Evolutionary conservation across 2,113 vertebrate species (phyloP).

Genomic region (Deroptyus accipitrinus): DNA sequence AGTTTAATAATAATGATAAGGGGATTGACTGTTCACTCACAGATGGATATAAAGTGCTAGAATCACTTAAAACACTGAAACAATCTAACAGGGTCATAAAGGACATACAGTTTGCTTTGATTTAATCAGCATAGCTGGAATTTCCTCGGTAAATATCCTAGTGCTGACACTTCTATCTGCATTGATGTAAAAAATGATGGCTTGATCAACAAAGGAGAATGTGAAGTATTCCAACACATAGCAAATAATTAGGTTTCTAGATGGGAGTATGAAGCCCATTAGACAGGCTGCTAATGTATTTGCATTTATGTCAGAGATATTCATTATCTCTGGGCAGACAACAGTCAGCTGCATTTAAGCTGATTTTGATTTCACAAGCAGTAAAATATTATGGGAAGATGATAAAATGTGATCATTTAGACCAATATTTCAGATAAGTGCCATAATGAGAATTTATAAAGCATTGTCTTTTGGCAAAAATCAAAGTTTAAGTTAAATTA

Average conservation of each 20-base stretch:
- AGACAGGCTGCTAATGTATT: slow-evolving; percentile 9
- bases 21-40: not conserved
- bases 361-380: not conserved
- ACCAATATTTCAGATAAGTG: not conserved
- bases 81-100: not conserved
- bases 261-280: not conserved
- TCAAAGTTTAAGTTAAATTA: slow-evolving; percentile 10
- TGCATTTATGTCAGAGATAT: slow-evolving; percentile 26
- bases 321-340: slow-evolving; percentile 35
- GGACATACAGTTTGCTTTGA: not conserved
- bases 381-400: slow-evolving; percentile 18
- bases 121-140: not conserved
- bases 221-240: not conserved
- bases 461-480: not conserved
- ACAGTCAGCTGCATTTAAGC: not conserved
- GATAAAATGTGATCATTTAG: not conserved
- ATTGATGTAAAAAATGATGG: not conserved
- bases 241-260: slow-evolving; percentile 38
- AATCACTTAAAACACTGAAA: not conserved
- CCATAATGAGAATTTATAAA: not conserved
- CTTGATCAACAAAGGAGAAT: not conserved
- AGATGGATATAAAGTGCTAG: not conserved
- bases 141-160: not conserved
- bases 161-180: not conserved
- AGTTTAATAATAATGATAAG: not conserved